These are phyloP conservation scores for Branchinecta sandiegonensis DNA, from an alignment of 2,888 invertebrate species.

Conservation along the genomic window DNA sequence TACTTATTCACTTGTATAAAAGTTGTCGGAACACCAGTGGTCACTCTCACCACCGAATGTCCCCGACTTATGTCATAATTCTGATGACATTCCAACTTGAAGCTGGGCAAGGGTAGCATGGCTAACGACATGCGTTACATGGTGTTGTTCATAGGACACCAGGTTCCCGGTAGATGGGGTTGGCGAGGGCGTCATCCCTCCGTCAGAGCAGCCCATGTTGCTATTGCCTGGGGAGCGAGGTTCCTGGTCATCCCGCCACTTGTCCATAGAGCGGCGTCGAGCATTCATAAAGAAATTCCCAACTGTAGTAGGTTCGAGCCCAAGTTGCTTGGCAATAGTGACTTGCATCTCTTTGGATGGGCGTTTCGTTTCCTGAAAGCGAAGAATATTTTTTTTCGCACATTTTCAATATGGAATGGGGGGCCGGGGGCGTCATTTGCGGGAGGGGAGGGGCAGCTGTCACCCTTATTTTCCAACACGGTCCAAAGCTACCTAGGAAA, in stretches of 20 bases:
- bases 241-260: conserved; percentile 74
- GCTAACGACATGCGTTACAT: background rate
- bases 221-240: conserved; percentile 12
- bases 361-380: conserved; percentile 82
- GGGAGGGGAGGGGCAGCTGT: too few relatives aligned
- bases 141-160: background rate
- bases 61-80: conserved; percentile 14
- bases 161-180: conserved; percentile 2
- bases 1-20: too few relatives aligned
- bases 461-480: too few relatives aligned
- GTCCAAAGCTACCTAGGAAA: too few relatives aligned
- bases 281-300: conserved; percentile 99
- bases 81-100: conserved; percentile 13
- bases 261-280: conserved; percentile 90
- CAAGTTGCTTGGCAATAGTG: conserved; percentile 91
- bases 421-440: too few relatives aligned
- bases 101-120: conserved; percentile 10
- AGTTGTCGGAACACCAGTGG: conserved; percentile 11
- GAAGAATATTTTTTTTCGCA: too few relatives aligned
- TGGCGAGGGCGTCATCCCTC: conserved; percentile 8
- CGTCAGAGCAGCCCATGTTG: conserved; percentile 13
- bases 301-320: conserved; percentile 91
- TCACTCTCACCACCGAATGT: conserved; percentile 1
- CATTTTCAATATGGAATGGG: too few relatives aligned
- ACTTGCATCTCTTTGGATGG: conserved; percentile 99